A percentile compares a stretch with the other conserved stretches of the same genome.
Evolutionary conservation across 2,888 invertebrate species (phyloP).

Genomic region (Pandemis heparana): DNA sequence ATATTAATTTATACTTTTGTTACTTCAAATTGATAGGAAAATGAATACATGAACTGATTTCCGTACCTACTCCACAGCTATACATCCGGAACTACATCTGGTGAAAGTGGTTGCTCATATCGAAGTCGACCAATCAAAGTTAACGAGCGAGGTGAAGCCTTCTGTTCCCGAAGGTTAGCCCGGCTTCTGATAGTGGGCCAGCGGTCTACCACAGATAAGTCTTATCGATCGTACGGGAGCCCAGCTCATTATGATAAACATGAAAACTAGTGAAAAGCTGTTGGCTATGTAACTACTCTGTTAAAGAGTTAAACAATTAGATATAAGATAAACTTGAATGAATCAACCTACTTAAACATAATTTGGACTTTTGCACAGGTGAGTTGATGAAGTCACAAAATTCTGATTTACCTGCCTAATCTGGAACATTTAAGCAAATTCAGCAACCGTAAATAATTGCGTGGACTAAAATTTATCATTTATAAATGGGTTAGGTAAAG

Average conservation of each 20-base stretch:
- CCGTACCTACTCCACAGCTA: constrained; percentile 43
- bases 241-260: constrained; percentile 2
- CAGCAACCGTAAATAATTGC: too few species aligned
- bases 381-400: background rate
- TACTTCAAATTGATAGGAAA: background rate
- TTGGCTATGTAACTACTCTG: background rate
- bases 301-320: background rate
- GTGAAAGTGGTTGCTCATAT: constrained; percentile 23
- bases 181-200: constrained; percentile 65
- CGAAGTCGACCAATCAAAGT: constrained; percentile 29
- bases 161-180: constrained; percentile 61
- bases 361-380: background rate
- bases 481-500: too few species aligned
- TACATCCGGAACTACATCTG: constrained; percentile 28
- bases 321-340: constrained; percentile 4
- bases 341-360: background rate
- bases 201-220: constrained; percentile 65
- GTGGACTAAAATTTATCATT: too few species aligned
- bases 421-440: too few species aligned
- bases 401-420: background rate
- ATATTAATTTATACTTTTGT: background rate
- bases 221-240: constrained; percentile 42
- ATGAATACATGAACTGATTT: constrained; percentile 37
- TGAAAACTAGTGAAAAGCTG: background rate
- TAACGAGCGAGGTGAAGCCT: constrained; percentile 60